Evolutionary conservation across 2,113 vertebrate species (phyloP).

Genomic region (Gnathonemus longibarbis): DNA sequence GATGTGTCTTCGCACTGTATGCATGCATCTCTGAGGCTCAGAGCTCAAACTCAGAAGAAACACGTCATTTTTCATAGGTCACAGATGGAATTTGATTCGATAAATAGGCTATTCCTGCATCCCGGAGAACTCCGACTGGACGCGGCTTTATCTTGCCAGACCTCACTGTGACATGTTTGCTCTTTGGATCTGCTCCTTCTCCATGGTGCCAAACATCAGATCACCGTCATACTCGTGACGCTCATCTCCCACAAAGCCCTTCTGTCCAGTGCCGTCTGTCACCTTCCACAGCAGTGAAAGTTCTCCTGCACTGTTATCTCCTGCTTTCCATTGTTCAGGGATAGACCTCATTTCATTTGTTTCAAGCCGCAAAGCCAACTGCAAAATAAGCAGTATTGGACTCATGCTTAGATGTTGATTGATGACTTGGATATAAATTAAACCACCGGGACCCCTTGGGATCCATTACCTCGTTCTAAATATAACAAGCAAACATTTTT

Average conservation of each 20-base stretch:
- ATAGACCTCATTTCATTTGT: background rate
- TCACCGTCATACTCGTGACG: background rate
- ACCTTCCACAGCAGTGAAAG: background rate
- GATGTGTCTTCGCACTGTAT: background rate
- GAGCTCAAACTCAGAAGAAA: background rate
- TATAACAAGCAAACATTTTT: background rate
- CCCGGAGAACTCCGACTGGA: background rate
- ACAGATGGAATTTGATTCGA: background rate
- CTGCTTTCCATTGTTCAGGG: background rate
- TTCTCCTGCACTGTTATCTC: background rate
- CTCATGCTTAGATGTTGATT: background rate
- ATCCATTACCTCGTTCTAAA: background rate
- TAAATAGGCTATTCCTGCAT: background rate
- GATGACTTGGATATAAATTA: background rate
- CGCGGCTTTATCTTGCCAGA: background rate
- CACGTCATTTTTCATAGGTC: background rate
- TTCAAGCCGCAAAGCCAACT: background rate
- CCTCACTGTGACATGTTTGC: background rate
- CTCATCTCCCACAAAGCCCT: background rate
- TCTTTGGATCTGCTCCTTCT: background rate
- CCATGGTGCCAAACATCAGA: background rate
- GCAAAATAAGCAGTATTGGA: slow-evolving; percentile 1
- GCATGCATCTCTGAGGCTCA: background rate
- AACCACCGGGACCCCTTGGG: background rate
- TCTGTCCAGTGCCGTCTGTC: background rate